phyloP scores from a whole-genome alignment of 2,113 vertebrate species.

The Noturus placidus region DNA sequence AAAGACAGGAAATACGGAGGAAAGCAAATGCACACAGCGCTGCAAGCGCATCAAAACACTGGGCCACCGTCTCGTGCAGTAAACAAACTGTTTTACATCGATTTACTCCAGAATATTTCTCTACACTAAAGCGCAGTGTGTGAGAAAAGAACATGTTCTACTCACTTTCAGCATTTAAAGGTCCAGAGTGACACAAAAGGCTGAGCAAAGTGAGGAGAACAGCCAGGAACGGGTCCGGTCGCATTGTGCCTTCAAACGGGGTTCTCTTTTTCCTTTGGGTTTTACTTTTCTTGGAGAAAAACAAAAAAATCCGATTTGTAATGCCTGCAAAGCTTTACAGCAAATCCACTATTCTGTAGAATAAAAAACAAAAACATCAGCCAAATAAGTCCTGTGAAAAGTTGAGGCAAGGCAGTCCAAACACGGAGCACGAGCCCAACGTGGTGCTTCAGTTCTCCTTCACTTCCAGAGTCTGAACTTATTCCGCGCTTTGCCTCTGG shows the following conservation, averaged over 20 bases:
- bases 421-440: slow-evolving; percentile 7
- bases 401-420: neutral
- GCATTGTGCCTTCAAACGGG: slow-evolving; percentile 66
- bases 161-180: slow-evolving; percentile 78
- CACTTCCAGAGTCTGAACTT: neutral
- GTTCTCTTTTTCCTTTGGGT: slow-evolving; percentile 16
- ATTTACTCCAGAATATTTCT: accelerated
- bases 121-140: neutral
- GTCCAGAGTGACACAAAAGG: slow-evolving; percentile 70
- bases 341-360: neutral
- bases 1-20: neutral
- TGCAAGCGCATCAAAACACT: slow-evolving; percentile 5
- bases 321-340: slow-evolving; percentile 19
- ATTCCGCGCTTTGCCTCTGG: neutral
- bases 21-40: neutral
- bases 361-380: slow-evolving; percentile 26
- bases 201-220: slow-evolving; percentile 71
- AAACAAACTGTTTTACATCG: slow-evolving; percentile 7
- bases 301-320: slow-evolving; percentile 32
- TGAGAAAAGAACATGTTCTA: slow-evolving; percentile 43
- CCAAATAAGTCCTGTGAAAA: neutral
- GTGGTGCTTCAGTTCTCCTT: neutral
- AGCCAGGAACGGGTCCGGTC: slow-evolving; percentile 59
- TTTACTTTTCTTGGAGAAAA: slow-evolving; percentile 19
- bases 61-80: neutral